Base-by-base conservation (phyloP, 2,113 vertebrate species). In the Carassius carassius region DNA sequence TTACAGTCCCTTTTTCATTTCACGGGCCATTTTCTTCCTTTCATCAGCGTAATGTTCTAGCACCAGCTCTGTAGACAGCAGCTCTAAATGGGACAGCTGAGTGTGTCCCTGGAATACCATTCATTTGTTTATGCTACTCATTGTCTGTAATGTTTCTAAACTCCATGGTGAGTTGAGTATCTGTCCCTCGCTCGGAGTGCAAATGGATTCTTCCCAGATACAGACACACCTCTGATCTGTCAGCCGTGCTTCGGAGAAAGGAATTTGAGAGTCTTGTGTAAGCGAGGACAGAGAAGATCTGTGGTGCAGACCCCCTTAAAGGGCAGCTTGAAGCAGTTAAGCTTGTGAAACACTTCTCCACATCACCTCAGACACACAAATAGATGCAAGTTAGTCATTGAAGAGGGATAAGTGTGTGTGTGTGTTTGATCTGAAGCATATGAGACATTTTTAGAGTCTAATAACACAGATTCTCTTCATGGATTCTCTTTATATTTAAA, bases 271-370 rank as follows among this genome's bases (percentile, higher is more conserved):
- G 32, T 35, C 47, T 67, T 69, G 69, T 85, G 44, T 78, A 85
- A 16, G 19, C 12, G 49, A 60, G 56, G 74, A 83, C 56, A 78
- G 79, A n/a, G 72, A 56, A 49, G 69, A 75, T 86, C 37, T 87
- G 81, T 84, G 65, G 62, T 67, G 37, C 83, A 84, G 78, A 62
- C 84, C 25, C 62, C 16, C 80, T 65, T 86, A 70, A 84, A 84
- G 56, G 87, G 60, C 89, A 90, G 83, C 85, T 86, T 89, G 88
- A 84, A 87, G 77, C 60, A 85, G 87, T 90, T 87, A 85, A 21
- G 83, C 76, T 75, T 79, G 81, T 78, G 82, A 81, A 86, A 84
- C 51, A 81, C 84, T 86, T 54, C 72, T 77, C 29, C 69, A 44
- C 81, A 85, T 87, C 86, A 90, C 90, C 83, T 89, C 86, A 89